Base-by-base conservation (phyloP, 2,797 vertebrate species). In the Myripristis jacobus region DNA sequence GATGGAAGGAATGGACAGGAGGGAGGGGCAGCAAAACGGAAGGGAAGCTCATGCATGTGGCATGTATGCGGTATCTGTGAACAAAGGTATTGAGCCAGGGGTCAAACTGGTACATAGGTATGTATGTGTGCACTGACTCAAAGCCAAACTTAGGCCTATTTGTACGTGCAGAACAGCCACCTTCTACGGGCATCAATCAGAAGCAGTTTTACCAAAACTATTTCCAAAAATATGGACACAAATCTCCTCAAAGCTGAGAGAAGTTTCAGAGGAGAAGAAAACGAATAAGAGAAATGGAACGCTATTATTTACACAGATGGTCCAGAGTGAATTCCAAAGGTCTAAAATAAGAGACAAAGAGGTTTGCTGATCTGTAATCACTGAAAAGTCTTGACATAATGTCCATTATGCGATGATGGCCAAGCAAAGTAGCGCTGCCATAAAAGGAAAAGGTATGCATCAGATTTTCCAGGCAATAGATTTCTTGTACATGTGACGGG, bases 371-470 rank as follows among this genome's bases (percentile, higher is more conserved):
- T 56, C 77, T 77, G 47, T 68, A 73, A 59, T 81, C 76, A 77
- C 71, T 75, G 73, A 85, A 85, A 85, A 66, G 51, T 61, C 65
- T 68, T 77, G 77, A 87, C 72, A 74, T 80, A 52, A 86, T 58
- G 75, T 81, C 72, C 61, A 72, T 85, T 85, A 81, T 84, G 79
- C 75, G 88, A 88, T 50, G 47, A 67, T 57, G 59, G 68, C 46
- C 41, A 79, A 72, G 59, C 68, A 48, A 71, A 83, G 63, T 59
- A 67, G 58, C 75, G 77, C 61, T 73, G 83, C 88, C 89, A 84
- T 89, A 90, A 89, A 91, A 91, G 88, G 87, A 88, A 67, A 90
- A 84, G 81, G 83, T 77, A 84, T 88, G 81, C 79, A 47, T 81
- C 73, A 21, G n/a, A 76, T 82, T 81, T 78, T 82, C 81, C 82